phyloP scores from a whole-genome alignment of 2,113 vertebrate species.

The Halcyon senegalensis region DNA sequence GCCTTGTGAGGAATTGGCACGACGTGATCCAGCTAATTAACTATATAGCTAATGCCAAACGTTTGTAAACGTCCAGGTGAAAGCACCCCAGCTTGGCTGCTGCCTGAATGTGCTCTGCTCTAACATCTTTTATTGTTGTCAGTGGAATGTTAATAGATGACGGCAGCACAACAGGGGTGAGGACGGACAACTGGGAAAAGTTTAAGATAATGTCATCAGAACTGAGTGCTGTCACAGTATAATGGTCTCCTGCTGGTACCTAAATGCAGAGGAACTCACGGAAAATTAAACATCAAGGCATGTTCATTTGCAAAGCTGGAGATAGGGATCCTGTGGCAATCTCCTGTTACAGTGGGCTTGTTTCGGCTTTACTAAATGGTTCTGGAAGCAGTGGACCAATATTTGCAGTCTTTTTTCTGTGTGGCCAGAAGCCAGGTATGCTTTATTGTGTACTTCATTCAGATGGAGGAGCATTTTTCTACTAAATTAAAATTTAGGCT shows the following conservation, averaged over 20 bases:
- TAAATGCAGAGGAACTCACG: slow-evolving; percentile 60
- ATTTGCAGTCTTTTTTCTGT: neutral
- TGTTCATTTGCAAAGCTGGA: slow-evolving; percentile 55
- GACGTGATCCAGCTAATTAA: slow-evolving; percentile 17
- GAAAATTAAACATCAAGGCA: slow-evolving; percentile 72
- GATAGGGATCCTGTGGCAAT: neutral
- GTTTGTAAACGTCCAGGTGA: neutral
- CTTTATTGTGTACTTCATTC: neutral
- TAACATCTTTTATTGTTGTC: slow-evolving; percentile 59
- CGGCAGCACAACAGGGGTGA: slow-evolving; percentile 60
- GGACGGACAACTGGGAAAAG: slow-evolving; percentile 58
- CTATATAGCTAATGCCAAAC: neutral
- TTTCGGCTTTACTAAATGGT: slow-evolving; percentile 11
- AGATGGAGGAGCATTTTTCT: neutral
- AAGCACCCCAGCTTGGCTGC: neutral
- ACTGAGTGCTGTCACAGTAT: slow-evolving; percentile 54
- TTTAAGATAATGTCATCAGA: slow-evolving; percentile 70
- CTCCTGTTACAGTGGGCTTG: slow-evolving; percentile 17
- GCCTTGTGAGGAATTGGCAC: neutral
- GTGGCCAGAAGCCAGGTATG: neutral
- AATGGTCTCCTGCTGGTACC: slow-evolving; percentile 59
- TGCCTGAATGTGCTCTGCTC: fast-evolving
- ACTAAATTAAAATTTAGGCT: neutral
- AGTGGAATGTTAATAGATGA: slow-evolving; percentile 68
- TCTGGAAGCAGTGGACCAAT: neutral